Evolutionary conservation across 2,797 vertebrate species (phyloP), one percentile per base, ranked within the genome.

Genomic region (Dermochelys coriacea): DNA sequence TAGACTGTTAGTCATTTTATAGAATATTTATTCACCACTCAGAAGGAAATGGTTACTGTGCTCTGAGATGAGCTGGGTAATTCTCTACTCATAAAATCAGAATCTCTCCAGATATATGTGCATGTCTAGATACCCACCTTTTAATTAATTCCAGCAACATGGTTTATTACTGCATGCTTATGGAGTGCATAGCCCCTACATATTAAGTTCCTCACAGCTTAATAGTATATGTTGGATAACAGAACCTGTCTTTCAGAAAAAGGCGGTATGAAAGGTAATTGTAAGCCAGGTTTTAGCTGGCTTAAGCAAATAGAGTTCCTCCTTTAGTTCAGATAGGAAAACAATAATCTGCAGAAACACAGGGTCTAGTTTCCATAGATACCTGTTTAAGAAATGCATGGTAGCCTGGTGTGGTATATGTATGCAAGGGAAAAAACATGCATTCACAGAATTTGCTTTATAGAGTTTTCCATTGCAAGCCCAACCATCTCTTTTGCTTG

Each of bases 1-100:
- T 94, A 96, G 92, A 93, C 74, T 90, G 96, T 97, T 98, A 97
- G 94, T 96, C 87, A 96, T 97, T 97, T 96, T 94, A 97, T 95
- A 93, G 91, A 23, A 16, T 95, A 96, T 96, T 96, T 94, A 95
- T 93, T 96, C 94, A 94, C 61, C 91, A 96, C 84, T 78, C 90
- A 96, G 84, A 94, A 95, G 59, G 92, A 97, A 96, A 95, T 93
- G 97, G 71, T 94, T 97, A 88, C 86, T 94, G 83, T 85, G 54
- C 64, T 92, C 93, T 92, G 80, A 94, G 93, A 96, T 89, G 85
- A 95, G 50, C 77, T 95, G 25, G 29, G 74, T 94, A 96, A 96
- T 96, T 96, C 93, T 93, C 90, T 81, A 90, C 71, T 94, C 93
- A 88, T 92, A 96, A 96, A 97, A 97, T 90, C 90, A 87, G 87